Base-by-base conservation (phyloP, 92 coral and sea anemone genomes). In the Scolanthus callimorphus region DNA sequence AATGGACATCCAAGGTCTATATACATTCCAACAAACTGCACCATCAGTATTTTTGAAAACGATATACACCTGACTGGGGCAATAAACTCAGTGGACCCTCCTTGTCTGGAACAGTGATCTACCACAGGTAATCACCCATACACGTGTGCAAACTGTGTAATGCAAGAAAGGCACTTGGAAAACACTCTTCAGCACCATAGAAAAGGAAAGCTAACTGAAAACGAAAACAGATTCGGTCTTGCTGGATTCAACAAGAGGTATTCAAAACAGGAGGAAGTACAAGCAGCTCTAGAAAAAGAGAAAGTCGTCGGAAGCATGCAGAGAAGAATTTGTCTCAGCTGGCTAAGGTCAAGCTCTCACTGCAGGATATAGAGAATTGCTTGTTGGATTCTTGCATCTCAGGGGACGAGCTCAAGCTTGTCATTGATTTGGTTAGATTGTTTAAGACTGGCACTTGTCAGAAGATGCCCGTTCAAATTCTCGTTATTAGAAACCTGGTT, bases 231-330 rank as follows among this genome's bases (percentile, higher is more conserved):
- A 6, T n/a, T n/a, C n/a, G 71, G 79, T 4, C 71, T 41, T 4
- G 37, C 19, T 3, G 58, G 79, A 3, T 71, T 72, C 25, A 62
- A 71, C 70, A 71, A 38, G 19, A 30, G 57, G 10, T 72, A 72
- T 39, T 47, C 71, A 10, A 12, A 57, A 44, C 41, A 28, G 23
- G 43, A 6, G 6, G 63, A 72, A 24, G 1, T 62, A n/a, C 60
- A 37, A 0, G 30, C 39, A 12, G 64, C 64, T 20, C 59, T 53
- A 4, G 57, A 71, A 8, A 30, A 31, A 29, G 71, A 41, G 49
- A 20, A 17, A 9, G 43, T 24, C 22, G 3, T 0, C 58, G 41
- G 1, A 51, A 31, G 22, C 17, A 22, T 21, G 58, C 64, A 15
- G 54, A 62, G 17, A 72, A 61, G 13, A 56, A 72, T 20, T 3